Conservation (phyloP, 2,797 vertebrate species). For the Poecilia wingei region DNA sequence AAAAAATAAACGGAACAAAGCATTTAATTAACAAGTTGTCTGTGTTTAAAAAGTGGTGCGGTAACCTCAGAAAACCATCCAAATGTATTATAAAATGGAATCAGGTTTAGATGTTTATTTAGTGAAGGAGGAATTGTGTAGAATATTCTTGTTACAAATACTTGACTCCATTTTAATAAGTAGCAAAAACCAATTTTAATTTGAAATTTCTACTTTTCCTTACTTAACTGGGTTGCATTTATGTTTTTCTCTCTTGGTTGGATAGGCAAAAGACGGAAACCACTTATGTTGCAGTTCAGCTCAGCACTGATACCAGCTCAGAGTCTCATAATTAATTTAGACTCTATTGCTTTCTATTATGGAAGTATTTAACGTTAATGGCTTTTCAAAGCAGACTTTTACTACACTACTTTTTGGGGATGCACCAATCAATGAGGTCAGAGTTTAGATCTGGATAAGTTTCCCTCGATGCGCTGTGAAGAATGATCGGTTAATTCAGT, state of each 20-base stretch:
- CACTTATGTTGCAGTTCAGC: conserved; percentile 1
- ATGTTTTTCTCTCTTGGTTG: neutral
- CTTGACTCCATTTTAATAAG: neutral
- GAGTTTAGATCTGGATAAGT: neutral
- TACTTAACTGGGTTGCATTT: neutral
- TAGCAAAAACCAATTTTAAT: neutral
- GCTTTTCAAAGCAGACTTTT: neutral
- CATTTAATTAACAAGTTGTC: conserved; percentile 3
- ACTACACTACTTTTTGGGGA: conserved; percentile 1
- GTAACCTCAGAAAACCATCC: conserved; percentile 10
- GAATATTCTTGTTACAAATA: neutral
- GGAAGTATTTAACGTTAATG: neutral
- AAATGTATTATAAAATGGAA: conserved; percentile 12
- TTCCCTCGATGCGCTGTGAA: neutral
- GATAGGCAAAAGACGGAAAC: neutral
- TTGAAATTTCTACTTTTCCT: neutral
- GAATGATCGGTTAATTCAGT: neutral
- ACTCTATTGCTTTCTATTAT: neutral
- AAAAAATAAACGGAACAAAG: neutral
- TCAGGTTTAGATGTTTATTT: conserved; percentile 29
- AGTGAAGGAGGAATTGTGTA: neutral
- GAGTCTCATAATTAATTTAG: neutral
- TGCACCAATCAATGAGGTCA: neutral
- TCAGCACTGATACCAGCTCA: neutral
- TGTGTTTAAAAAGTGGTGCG: conserved; percentile 8